Percentiles rank a stretch among this genome's conserved stretches.
These are phyloP conservation scores for Leptobrachium ailaonicum DNA, from an alignment of 2,113 vertebrate species.

Conservation along the genomic window DNA sequence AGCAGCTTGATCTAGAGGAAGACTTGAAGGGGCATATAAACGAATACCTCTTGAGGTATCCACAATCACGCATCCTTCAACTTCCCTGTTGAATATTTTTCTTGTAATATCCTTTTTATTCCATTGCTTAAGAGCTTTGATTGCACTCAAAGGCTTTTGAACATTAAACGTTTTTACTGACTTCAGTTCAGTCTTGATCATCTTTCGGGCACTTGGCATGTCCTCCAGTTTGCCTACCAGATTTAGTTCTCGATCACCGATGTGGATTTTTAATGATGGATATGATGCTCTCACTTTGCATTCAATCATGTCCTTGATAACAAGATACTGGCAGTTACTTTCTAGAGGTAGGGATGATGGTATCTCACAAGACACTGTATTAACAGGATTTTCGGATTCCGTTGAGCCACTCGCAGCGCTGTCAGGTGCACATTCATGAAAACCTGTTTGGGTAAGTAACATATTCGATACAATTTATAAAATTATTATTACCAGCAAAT, in stretches of 20 bases:
- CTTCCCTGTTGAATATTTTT: constrained; percentile 7
- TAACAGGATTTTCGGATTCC: too few species aligned
- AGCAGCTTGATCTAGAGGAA: background rate
- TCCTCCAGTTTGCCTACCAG: background rate
- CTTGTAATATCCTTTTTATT: background rate
- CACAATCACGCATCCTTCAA: background rate
- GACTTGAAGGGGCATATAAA: constrained; percentile 10
- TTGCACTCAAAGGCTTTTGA: background rate
- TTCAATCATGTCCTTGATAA: background rate
- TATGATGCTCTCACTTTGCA: background rate
- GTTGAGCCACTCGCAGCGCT: too few species aligned
- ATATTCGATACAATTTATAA: too few species aligned
- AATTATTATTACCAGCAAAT: too few species aligned
- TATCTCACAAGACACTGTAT: too few species aligned
- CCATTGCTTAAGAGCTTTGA: background rate
- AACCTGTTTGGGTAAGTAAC: too few species aligned
- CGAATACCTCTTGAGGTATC: constrained; percentile 4
- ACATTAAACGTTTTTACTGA: background rate
- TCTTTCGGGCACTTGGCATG: background rate
- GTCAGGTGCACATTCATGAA: too few species aligned
- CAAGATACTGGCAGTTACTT: constrained; percentile 8
- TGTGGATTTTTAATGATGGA: background rate
- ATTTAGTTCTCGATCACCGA: background rate
- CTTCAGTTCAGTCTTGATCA: constrained; percentile 6
- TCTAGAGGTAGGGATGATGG: background rate